phyloP scores from a whole-genome alignment of 2,888 invertebrate species.

The Prostheceraeus crozeri region DNA sequence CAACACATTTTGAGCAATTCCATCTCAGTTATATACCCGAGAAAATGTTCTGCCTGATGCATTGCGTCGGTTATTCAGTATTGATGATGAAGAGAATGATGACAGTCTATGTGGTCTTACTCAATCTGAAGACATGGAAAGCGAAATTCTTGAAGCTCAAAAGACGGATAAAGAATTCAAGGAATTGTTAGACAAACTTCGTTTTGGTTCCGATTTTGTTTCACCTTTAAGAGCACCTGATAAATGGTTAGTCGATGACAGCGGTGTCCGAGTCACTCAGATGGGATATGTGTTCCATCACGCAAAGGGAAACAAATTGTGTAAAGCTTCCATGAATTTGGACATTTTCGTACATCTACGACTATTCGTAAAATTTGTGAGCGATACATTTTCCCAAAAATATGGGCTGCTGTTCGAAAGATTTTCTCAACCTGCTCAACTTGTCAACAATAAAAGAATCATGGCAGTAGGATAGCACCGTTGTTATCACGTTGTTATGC shows the following conservation, averaged over 20 bases:
- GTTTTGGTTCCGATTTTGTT: neutral
- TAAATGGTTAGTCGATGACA: conserved; percentile 6
- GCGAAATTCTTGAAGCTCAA: conserved; percentile 23
- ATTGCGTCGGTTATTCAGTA: too few species aligned
- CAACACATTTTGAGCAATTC: too few species aligned
- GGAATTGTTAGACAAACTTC: neutral
- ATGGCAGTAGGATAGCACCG: neutral
- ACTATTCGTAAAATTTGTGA: conserved; percentile 13
- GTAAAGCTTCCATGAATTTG: conserved; percentile 16
- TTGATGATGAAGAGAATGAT: too few species aligned
- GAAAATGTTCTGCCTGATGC: too few species aligned
- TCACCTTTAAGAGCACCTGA: conserved; percentile 10
- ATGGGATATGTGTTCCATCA: conserved; percentile 22
- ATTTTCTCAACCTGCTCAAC: too few species aligned
- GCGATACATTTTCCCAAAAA: neutral
- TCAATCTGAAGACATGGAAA: neutral
- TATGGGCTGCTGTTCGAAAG: too few species aligned
- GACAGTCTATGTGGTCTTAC: too few species aligned
- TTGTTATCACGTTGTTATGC: too few species aligned
- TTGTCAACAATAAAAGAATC: too few species aligned
- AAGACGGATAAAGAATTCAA: neutral
- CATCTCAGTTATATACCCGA: too few species aligned
- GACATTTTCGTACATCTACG: conserved; percentile 1
- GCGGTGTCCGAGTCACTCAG: neutral
- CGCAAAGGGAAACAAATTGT: neutral